Conservation (phyloP, 2,797 vertebrate species). For the Hippoglossus hippoglossus region DNA sequence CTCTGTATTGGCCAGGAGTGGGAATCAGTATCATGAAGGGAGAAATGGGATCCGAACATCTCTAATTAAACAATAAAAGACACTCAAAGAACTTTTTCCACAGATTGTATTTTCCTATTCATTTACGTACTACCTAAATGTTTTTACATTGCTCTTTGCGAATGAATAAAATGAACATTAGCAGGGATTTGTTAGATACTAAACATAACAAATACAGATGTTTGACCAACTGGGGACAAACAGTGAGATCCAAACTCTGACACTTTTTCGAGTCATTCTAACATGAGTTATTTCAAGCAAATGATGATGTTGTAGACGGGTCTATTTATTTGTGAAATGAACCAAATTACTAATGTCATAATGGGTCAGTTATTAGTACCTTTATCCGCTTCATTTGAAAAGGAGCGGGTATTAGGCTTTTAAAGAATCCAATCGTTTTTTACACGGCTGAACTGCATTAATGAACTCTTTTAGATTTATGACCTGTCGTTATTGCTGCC, state of each 20-base stretch:
- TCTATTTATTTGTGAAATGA: not conserved
- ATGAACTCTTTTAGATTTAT: not conserved
- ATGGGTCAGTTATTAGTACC: not conserved
- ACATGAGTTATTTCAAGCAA: not conserved
- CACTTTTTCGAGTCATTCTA: not conserved
- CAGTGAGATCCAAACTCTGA: not conserved
- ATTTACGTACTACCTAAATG: not conserved
- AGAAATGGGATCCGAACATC: no score
- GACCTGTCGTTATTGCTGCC: not conserved
- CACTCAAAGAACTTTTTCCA: not conserved
- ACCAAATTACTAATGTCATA: not conserved
- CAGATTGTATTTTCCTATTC: no score
- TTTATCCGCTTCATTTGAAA: constrained; percentile 8
- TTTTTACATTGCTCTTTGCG: not conserved
- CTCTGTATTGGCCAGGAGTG: no score
- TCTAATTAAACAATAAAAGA: not conserved
- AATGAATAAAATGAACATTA: not conserved
- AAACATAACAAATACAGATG: not conserved
- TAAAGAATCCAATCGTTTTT: constrained; percentile 8
- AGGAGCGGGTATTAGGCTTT: constrained; percentile 5
- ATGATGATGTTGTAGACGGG: not conserved
- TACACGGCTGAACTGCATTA: not conserved
- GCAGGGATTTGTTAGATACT: not conserved
- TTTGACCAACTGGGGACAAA: not conserved
- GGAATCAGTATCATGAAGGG: no score